Evolutionary conservation across 2,888 invertebrate species (phyloP).

Genomic region (Nudaria mundana): DNA sequence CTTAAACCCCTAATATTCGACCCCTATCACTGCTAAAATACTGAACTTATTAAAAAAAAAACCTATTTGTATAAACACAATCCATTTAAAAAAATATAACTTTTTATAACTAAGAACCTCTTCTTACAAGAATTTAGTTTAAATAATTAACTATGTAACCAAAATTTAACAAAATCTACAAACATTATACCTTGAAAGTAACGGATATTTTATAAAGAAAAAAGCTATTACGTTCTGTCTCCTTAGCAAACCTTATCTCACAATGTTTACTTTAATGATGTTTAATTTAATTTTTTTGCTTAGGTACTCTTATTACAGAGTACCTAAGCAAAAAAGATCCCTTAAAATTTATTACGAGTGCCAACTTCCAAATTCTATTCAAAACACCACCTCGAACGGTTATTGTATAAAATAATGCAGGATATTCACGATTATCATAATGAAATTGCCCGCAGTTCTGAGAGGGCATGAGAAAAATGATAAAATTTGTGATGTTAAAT

Average conservation of each 20-base stretch:
- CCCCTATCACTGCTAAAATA: too few relatives aligned
- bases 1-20: too few relatives aligned
- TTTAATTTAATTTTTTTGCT: too few relatives aligned
- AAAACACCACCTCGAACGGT: constrained; percentile 38
- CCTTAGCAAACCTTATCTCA: constrained; percentile 23
- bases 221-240: constrained; percentile 28
- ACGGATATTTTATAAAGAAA: constrained; percentile 9
- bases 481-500: constrained; percentile 78
- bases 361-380: constrained; percentile 43
- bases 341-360: constrained; percentile 33
- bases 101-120: too few relatives aligned
- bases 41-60: too few relatives aligned
- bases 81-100: too few relatives aligned
- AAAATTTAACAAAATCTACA: constrained; percentile 3
- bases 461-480: constrained; percentile 67
- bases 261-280: constrained; percentile 31
- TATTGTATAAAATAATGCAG: constrained; percentile 50
- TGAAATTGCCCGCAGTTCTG: constrained; percentile 69
- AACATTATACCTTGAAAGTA: constrained; percentile 10
- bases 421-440: constrained; percentile 75
- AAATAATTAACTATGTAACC: too few relatives aligned
- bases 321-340: constrained; percentile 23
- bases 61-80: too few relatives aligned
- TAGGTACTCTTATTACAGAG: constrained; percentile 15
- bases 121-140: too few relatives aligned